phyloP scores from a whole-genome alignment of 1,140 invertebrate species.

The Drosophila sulfurigaster region DNA sequence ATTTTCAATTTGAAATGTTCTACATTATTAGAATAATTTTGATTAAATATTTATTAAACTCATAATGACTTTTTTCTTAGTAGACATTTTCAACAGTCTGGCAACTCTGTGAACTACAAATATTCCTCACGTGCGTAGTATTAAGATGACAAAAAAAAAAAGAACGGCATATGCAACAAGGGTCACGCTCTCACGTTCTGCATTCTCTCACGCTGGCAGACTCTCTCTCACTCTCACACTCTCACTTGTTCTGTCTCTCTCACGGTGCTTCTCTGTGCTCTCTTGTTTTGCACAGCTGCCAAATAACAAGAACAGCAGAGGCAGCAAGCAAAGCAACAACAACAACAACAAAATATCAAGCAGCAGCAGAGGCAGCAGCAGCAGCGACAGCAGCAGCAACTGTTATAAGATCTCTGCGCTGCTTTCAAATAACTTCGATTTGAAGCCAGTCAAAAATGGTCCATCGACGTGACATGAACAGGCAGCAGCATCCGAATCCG shows the following conservation, averaged over 20 bases:
- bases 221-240: neutral
- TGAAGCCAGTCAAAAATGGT: constrained; percentile 81
- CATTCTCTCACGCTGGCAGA: constrained; percentile 20
- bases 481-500: constrained; percentile 53
- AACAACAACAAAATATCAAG: neutral
- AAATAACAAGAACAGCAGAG: constrained; percentile 41
- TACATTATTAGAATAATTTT: too few species aligned
- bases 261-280: neutral
- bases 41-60: too few species aligned
- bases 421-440: constrained; percentile 63
- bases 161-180: constrained; percentile 61
- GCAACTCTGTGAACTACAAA: constrained; percentile 35
- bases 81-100: constrained; percentile 25
- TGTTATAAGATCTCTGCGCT: constrained; percentile 59
- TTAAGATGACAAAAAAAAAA: constrained; percentile 20
- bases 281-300: constrained; percentile 42
- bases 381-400: constrained; percentile 17
- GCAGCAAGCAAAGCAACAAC: constrained; percentile 7
- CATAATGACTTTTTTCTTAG: neutral
- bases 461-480: constrained; percentile 80
- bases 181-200: constrained; percentile 31
- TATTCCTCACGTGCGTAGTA: constrained; percentile 57
- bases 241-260: constrained; percentile 3
- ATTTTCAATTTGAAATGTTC: too few species aligned
- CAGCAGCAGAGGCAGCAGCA: constrained; percentile 8